A percentile compares a stretch with the other conserved stretches of the same genome.
phyloP scores from a whole-genome alignment of 2,888 invertebrate genomes.

The Torymus texanus region DNA sequence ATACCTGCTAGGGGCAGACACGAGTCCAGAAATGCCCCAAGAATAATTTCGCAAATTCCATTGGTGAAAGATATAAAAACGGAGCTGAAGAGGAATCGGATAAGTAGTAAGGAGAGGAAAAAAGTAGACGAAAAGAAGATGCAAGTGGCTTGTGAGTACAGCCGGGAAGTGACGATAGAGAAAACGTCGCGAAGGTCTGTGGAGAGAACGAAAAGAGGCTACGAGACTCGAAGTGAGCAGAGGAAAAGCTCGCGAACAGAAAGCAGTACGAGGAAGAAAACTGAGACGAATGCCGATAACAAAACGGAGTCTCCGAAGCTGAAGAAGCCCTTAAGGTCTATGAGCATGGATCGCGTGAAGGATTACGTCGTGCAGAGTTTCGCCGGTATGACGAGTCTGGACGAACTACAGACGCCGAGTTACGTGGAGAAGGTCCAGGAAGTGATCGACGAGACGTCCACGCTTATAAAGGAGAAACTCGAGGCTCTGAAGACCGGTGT shows the following conservation, averaged over 20 bases:
- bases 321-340: conserved; percentile 47
- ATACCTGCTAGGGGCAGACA: neutral
- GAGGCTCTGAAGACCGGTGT: conserved; percentile 63
- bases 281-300: neutral
- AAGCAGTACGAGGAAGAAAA: conserved; percentile 20
- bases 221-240: conserved; percentile 33
- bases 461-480: conserved; percentile 66
- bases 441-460: conserved; percentile 67
- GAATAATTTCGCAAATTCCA: conserved; percentile 62
- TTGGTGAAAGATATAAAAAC: conserved; percentile 62
- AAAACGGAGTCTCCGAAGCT: conserved; percentile 5
- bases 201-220: conserved; percentile 50
- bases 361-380: conserved; percentile 64
- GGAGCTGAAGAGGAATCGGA: conserved; percentile 62
- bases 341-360: conserved; percentile 64
- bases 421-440: conserved; percentile 68
- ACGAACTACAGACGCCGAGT: conserved; percentile 65
- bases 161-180: conserved; percentile 28
- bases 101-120: conserved; percentile 62
- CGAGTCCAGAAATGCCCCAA: conserved; percentile 55
- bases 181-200: conserved; percentile 43
- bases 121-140: conserved; percentile 47
- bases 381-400: conserved; percentile 61
- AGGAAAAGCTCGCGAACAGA: conserved; percentile 10
- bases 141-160: conserved; percentile 46